Conservation (phyloP, 1,140 invertebrate genomes). For the Cecropterus lyciades region DNA sequence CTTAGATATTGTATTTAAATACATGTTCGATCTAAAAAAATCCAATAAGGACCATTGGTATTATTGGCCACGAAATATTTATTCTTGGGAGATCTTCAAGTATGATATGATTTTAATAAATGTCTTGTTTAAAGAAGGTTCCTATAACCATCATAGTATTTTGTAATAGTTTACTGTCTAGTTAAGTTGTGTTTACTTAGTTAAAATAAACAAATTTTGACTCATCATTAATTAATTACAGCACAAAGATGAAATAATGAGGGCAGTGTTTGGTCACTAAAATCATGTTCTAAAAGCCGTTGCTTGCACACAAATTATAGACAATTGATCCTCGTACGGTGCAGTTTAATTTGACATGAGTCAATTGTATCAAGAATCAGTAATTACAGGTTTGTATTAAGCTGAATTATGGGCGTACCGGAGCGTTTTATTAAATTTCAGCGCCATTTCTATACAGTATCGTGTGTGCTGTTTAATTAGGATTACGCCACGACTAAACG, state of each 20-base stretch:
- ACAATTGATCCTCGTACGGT: conserved; percentile 55
- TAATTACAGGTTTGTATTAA: conserved; percentile 17
- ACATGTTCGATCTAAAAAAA: no score
- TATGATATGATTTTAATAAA: no score
- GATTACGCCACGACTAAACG: conserved; percentile 11
- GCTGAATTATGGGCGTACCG: conserved; percentile 5
- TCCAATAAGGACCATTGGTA: no score
- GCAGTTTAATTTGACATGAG: conserved; percentile 44
- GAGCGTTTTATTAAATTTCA: conserved; percentile 20
- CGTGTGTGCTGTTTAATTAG: conserved; percentile 19
- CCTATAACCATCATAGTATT: no score
- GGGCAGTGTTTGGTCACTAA: not conserved
- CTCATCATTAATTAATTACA: no score
- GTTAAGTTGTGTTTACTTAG: no score
- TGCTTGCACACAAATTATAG: conserved; percentile 51
- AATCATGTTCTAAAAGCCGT: conserved; percentile 6
- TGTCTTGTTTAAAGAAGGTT: no score
- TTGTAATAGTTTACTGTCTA: no score
- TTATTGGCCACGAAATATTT: no score
- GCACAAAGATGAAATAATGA: not conserved
- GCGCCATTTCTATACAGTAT: not conserved
- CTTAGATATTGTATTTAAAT: no score
- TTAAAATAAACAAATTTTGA: no score
- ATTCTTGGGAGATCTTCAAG: no score
- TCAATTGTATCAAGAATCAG: conserved; percentile 33